Conservation (phyloP, 1,140 invertebrate species). For the Heliconius himera region DNA sequence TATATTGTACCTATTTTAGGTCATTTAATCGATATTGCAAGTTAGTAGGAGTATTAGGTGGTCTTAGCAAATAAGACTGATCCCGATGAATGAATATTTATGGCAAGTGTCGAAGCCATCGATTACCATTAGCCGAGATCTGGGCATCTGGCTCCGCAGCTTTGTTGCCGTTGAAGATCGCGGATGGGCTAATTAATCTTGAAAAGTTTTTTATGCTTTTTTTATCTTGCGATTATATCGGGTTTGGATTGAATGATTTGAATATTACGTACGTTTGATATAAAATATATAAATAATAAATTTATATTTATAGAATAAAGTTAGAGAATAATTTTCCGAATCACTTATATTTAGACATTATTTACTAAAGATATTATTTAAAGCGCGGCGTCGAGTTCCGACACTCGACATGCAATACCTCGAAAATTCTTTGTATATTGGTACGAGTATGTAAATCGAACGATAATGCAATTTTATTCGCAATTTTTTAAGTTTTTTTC, state of each 20-base stretch:
- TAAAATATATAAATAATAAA: background rate
- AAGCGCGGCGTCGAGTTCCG: no score
- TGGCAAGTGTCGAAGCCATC: constrained; percentile 42
- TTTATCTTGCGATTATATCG: background rate
- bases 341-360: background rate
- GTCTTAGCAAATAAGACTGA: constrained; percentile 40
- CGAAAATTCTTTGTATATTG: no score
- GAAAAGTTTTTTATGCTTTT: constrained; percentile 23
- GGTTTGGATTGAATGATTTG: background rate
- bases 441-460: no score
- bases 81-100: constrained; percentile 47
- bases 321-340: background rate
- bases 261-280: background rate
- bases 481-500: background rate
- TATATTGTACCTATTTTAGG: background rate
- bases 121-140: constrained; percentile 47
- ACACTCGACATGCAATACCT: no score
- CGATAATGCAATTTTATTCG: no score
- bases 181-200: constrained; percentile 33
- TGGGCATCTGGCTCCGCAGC: constrained; percentile 36
- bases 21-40: constrained; percentile 32
- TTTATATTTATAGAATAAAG: background rate
- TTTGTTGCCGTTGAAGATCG: constrained; percentile 37
- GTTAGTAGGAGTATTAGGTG: constrained; percentile 33
- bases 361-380: no score